phyloP scores from a whole-genome alignment of 2,113 vertebrate species.

The Stegostoma tigrinum region DNA sequence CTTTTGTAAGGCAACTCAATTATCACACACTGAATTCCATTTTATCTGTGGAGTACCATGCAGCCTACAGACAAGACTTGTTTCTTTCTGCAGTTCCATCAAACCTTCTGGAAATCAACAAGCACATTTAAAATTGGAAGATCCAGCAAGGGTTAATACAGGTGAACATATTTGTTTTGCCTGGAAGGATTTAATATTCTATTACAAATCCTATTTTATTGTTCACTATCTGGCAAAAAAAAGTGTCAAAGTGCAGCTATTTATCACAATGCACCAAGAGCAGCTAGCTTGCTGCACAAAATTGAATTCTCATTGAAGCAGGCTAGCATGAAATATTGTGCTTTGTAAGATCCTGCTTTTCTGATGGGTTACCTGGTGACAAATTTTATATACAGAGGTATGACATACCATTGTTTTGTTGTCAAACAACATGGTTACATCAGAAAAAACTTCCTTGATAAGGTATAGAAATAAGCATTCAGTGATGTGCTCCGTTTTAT shows the following conservation, averaged over 20 bases:
- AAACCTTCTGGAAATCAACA: background rate
- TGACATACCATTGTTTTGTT: too few relatives aligned
- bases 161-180: slow-evolving; percentile 7
- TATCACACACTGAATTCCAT: background rate
- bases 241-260: background rate
- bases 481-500: background rate
- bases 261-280: background rate
- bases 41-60: background rate
- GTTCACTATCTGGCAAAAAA: background rate
- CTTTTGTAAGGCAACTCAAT: background rate
- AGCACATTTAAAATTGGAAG: background rate
- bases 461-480: background rate
- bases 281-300: background rate
- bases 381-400: background rate
- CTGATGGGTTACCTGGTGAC: background rate
- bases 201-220: background rate
- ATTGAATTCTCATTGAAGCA: background rate
- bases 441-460: background rate
- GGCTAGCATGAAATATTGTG: background rate
- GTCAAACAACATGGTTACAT: background rate
- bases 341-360: background rate
- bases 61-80: background rate
- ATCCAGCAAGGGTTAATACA: background rate
- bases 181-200: background rate
- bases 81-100: background rate